These are phyloP conservation scores for Latrodectus geometricus DNA, from an alignment of 1,140 invertebrate genomes.

Conservation along the genomic window DNA sequence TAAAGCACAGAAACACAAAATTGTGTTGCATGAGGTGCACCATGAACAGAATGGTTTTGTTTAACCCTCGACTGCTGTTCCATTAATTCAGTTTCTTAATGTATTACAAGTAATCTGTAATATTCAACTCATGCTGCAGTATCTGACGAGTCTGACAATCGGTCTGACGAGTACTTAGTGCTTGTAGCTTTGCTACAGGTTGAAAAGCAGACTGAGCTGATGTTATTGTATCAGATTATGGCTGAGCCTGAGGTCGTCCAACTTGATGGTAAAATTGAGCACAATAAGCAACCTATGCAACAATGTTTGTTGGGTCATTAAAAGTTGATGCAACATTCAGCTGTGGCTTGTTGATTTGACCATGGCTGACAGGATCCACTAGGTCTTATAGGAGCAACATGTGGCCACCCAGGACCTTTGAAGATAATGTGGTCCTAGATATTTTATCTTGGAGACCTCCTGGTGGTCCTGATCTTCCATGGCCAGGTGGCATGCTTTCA, in stretches of 20 bases:
- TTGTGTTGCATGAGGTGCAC: neutral
- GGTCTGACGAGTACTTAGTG: conserved; percentile 74
- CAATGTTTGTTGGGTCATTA: conserved; percentile 55
- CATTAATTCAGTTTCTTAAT: conserved; percentile 89
- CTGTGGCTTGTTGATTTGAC: conserved; percentile 37
- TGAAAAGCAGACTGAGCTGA: conserved; percentile 63
- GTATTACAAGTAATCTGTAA: conserved; percentile 91
- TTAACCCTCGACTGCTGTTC: conserved; percentile 82
- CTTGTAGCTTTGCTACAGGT: conserved; percentile 9
- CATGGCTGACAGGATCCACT: conserved; percentile 43
- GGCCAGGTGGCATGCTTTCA: too few species aligned
- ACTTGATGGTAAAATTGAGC: conserved; percentile 72
- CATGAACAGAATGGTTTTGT: conserved; percentile 4
- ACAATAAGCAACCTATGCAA: conserved; percentile 73
- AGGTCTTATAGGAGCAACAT: conserved; percentile 14
- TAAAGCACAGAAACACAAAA: neutral
- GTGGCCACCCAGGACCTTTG: conserved; percentile 40
- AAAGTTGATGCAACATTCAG: neutral
- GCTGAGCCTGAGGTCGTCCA: conserved; percentile 73
- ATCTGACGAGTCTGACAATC: too few species aligned
- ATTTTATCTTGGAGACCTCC: too few species aligned
- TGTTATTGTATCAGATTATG: conserved; percentile 74
- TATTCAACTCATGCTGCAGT: conserved; percentile 98
- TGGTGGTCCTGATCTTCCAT: too few species aligned
- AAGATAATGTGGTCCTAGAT: neutral